phyloP scores from a whole-genome alignment of 2,888 invertebrate genomes.

The Epistrophella euchroma region DNA sequence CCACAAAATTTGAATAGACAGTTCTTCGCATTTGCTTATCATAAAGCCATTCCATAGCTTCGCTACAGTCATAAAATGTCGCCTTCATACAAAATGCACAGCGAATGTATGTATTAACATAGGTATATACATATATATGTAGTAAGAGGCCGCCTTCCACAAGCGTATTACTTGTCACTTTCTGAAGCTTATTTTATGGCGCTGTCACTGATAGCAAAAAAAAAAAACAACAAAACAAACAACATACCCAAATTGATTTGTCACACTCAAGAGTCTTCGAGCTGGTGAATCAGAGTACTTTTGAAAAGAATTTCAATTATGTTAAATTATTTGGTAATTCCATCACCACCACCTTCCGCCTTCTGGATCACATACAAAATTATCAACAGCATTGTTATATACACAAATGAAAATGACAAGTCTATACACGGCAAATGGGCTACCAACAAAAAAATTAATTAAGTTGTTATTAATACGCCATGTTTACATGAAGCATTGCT shows the following conservation, averaged over 20 bases:
- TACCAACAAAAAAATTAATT: constrained; percentile 19
- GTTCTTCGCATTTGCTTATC: too few relatives aligned
- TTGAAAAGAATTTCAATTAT: constrained; percentile 45
- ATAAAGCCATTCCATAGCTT: too few relatives aligned
- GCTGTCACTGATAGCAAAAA: neutral
- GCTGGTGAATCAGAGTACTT: constrained; percentile 17
- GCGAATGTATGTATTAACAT: too few relatives aligned
- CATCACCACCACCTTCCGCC: neutral
- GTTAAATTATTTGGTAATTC: constrained; percentile 36
- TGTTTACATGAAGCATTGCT: constrained; percentile 53
- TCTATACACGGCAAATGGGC: neutral
- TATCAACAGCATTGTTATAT: constrained; percentile 41
- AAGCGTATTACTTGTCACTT: constrained; percentile 18
- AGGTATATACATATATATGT: neutral
- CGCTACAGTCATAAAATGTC: too few relatives aligned
- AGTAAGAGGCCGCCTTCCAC: constrained; percentile 1
- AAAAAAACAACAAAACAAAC: neutral
- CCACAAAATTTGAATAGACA: too few relatives aligned
- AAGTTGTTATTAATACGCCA: constrained; percentile 51
- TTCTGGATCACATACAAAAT: neutral
- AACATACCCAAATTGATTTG: constrained; percentile 42
- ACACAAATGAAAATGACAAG: constrained; percentile 48
- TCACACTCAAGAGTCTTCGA: constrained; percentile 13
- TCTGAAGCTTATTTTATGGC: constrained; percentile 33
- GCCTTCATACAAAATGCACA: neutral